Conservation (phyloP, 2,113 vertebrate species). For the Phaethornis superciliosus region DNA sequence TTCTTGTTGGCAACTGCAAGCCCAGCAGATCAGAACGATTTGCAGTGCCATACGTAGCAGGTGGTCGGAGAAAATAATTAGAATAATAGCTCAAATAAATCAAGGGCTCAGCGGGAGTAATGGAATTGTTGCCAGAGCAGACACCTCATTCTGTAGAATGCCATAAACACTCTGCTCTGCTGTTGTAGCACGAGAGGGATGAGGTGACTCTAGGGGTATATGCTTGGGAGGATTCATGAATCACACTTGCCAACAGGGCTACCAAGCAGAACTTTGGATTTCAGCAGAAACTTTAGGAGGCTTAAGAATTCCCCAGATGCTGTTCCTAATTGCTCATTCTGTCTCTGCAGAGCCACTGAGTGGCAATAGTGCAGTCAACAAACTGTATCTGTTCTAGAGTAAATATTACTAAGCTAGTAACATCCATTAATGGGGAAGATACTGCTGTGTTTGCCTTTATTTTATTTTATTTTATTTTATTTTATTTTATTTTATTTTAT, state of each 20-base stretch:
- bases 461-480: background rate
- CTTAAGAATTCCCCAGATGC: background rate
- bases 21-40: background rate
- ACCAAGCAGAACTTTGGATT: background rate
- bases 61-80: constrained; percentile 60
- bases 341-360: background rate
- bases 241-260: background rate
- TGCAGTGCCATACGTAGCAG: background rate
- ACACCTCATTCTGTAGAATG: constrained; percentile 37
- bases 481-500: background rate
- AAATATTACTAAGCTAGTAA: background rate
- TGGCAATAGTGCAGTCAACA: background rate
- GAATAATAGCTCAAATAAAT: constrained; percentile 57
- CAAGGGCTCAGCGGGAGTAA: constrained; percentile 59
- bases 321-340: background rate
- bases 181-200: background rate
- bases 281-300: background rate
- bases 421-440: background rate
- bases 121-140: constrained; percentile 42
- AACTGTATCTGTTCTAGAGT: background rate
- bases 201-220: constrained; percentile 30
- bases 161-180: background rate
- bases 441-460: background rate
- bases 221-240: constrained; percentile 18
- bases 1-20: background rate